Evolutionary conservation across 2,888 invertebrate genomes (phyloP), one percentile per base, ranked within the genome.

Genomic region (Thera obeliscata): DNA sequence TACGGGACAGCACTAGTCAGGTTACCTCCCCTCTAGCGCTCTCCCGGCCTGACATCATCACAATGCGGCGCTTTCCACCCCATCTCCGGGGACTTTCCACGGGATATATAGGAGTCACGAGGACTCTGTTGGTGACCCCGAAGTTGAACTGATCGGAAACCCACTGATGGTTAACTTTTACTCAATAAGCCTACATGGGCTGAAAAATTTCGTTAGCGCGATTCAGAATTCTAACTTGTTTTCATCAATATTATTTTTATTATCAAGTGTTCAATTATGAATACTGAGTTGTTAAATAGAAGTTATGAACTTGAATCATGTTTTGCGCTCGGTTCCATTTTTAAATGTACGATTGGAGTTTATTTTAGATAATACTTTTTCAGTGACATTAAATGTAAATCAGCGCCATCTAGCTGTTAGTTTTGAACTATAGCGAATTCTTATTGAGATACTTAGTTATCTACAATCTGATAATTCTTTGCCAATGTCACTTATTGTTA

Each of bases 51-150:
- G 61, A 49, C 85, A 88, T 85, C 85, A 56, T 78, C 77, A 93
- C 72, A 81, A 85, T 88, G 86, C 74, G 91, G 74, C 89, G 91
- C 91, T 94, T 88, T 94, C 94, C 90, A 88, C 82, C 93, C 79
- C 86, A 69, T 84, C 90, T 94, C 94, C 94, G 93, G 94, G 93
- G 94, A 94, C 94, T 94, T 94, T 94, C 93, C 94, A 89, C 94
- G 90, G 91, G 93, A 90, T 88, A 70, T 88, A 70, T 83, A 2
- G 66, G 82, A 90, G 81, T 76, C 86, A 93, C 78, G 2, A 74
- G 79, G 85, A 81, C 82, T 89, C 89, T 78, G 93, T 70, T 33
- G 67, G 94, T 94, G 73, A 89, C 91, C 94, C 93, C 90, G 94
- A 59, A 83, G 87, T 83, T 90, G 88, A 87, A 90, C 91, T 94